Percentiles rank a stretch among this genome's conserved stretches.
These are phyloP conservation scores for Harmothoe impar DNA, from an alignment of 2,888 invertebrate genomes.

Conservation along the genomic window DNA sequence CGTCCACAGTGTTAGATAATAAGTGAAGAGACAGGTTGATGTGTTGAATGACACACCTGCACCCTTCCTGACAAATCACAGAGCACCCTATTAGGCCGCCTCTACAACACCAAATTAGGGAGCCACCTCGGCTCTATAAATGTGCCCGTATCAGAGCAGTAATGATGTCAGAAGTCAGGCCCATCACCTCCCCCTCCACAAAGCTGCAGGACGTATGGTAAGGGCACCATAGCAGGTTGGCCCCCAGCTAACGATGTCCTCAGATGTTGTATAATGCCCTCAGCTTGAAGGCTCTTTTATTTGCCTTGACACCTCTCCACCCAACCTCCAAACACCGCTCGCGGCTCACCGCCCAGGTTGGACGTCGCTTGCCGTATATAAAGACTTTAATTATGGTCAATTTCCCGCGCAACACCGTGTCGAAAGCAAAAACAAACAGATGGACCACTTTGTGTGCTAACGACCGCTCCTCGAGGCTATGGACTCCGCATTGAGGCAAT, in stretches of 20 bases:
- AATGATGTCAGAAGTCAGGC: conserved; percentile 39
- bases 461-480: not conserved
- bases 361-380: not conserved
- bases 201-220: conserved; percentile 5
- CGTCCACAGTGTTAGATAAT: not conserved
- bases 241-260: conserved; percentile 7
- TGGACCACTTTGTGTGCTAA: conserved; percentile 45
- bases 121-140: not conserved
- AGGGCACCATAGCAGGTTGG: not conserved
- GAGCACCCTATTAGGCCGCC: not conserved
- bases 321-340: not conserved
- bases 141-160: conserved; percentile 34
- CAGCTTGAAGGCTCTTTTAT: not conserved
- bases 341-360: not conserved
- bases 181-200: not conserved
- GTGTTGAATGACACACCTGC: not conserved
- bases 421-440: conserved; percentile 57
- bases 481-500: not conserved
- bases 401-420: conserved; percentile 53
- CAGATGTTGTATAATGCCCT: conserved; percentile 42
- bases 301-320: conserved; percentile 30
- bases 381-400: conserved; percentile 37
- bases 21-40: not conserved
- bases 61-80: conserved; percentile 16
- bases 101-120: not conserved